Evolutionary conservation across 2,888 invertebrate genomes (phyloP), one percentile per base, ranked within the genome.

Genomic region (Elgonia sp.): DNA sequence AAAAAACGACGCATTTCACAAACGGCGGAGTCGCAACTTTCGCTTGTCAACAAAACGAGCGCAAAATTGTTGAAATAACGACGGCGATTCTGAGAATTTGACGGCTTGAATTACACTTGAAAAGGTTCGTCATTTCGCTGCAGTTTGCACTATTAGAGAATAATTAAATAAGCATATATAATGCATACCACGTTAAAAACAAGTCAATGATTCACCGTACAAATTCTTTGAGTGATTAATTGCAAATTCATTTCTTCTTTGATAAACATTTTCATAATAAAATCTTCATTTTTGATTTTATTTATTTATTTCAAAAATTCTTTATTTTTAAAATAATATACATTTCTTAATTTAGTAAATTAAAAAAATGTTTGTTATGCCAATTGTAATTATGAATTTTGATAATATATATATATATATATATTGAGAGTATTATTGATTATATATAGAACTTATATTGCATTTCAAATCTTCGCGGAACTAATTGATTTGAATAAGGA

Each of bases 61-160:
- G 9, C 10, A 21, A 67, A 67, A 46, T 46, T 40, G 37, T 70
- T 21, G 70, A 70, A 70, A 50, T n/a, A 69, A 72, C 70, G 10
- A 8, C 70, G 12, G 2, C 20, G n/a, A 55, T 55, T 70, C 57
- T 37, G 12, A 10, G 62, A 60, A 75, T 75, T 75, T 62, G 40
- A 10, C n/a, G 21, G 75, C 62, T 75, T 62, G 29, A 57, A 75
- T 75, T 75, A 46, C 75, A n/a, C n/a, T 42, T 37, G 46, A 62
- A 75, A 75, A 62, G 37, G 60, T 37, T 46, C 10, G 62, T 12
- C 75, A 21, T 63, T 63, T 62, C 50, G 75, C 62, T 63, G 29
- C 62, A 75, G 75, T 75, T 75, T 9, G 62, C 75, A 40, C 63
- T 62, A 75, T 75, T 63, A 62, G 75, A 18, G 62, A 39, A n/a